Conservation (phyloP, 2,113 vertebrate species). For the Charadrius vociferus region DNA sequence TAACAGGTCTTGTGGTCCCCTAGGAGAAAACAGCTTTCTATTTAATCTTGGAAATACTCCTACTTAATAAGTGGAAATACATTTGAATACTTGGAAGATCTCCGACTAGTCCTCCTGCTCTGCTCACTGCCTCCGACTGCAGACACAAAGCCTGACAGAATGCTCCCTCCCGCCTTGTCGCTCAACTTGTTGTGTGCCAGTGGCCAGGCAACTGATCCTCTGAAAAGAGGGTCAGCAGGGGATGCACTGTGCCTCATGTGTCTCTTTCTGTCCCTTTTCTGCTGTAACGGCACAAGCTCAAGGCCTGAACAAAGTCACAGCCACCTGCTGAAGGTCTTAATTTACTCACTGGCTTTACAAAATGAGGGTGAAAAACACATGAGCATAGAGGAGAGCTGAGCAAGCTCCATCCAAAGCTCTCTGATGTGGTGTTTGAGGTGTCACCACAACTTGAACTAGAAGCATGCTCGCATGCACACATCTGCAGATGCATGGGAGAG, state of each 20-base stretch:
- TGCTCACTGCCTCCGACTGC: not conserved
- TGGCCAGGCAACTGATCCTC: not conserved
- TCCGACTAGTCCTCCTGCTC: not conserved
- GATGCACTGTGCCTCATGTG: not conserved
- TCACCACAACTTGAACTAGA: not conserved
- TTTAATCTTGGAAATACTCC: not conserved
- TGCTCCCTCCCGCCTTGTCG: not conserved
- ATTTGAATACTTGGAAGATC: not conserved
- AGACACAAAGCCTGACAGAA: not conserved
- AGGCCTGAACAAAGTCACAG: not conserved
- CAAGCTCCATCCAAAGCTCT: not conserved
- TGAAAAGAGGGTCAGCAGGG: not conserved
- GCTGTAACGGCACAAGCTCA: fast-evolving
- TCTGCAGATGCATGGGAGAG: not conserved
- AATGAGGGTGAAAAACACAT: not conserved
- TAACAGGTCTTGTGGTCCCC: not conserved
- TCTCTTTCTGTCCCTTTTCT: not conserved
- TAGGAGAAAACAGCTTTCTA: not conserved
- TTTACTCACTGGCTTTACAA: not conserved
- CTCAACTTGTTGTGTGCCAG: not conserved
- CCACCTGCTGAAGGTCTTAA: not conserved
- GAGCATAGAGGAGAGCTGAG: not conserved
- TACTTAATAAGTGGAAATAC: not conserved
- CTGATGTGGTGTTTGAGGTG: not conserved
- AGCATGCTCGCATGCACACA: fast-evolving